Evolutionary conservation across 2,888 invertebrate species (phyloP).

Genomic region (Platycnemis pennipes): DNA sequence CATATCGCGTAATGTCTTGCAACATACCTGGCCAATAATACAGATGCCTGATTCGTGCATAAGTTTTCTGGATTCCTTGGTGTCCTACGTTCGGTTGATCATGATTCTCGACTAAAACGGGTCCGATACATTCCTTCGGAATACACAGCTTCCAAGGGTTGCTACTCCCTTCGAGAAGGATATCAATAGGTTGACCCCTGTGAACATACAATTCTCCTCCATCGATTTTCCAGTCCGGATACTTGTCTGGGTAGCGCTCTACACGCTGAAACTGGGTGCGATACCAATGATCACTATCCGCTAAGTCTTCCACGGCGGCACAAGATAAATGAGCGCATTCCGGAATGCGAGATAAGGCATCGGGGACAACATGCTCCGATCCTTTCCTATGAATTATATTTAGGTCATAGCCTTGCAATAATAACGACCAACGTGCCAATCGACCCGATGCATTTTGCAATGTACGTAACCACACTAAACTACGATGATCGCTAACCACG

Average conservation of each 20-base stretch:
- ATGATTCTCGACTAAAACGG: background rate
- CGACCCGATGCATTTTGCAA: background rate
- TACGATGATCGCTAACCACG: background rate
- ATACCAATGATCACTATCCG: conserved; percentile 69
- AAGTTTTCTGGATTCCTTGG: background rate
- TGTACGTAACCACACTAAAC: background rate
- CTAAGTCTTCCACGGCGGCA: background rate
- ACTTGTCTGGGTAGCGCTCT: conserved; percentile 54
- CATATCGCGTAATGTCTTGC: conserved; percentile 73
- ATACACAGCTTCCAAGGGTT: conserved; percentile 72
- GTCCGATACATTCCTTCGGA: conserved; percentile 66
- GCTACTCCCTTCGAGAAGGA: conserved; percentile 67
- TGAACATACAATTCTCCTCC: conserved; percentile 68
- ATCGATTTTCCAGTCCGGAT: conserved; percentile 70
- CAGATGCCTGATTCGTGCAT: background rate
- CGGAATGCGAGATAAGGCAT: conserved; percentile 41
- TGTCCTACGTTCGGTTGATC: background rate
- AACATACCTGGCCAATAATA: conserved; percentile 75
- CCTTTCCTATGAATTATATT: background rate
- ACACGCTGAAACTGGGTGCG: conserved; percentile 45
- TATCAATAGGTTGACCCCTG: conserved; percentile 38
- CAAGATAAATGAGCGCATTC: background rate
- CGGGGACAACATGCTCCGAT: background rate
- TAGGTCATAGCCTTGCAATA: background rate
- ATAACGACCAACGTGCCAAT: background rate